A percentile compares a stretch with the other conserved stretches of the same genome.
Conservation (phyloP, 2,888 invertebrate genomes). For the Ophion costatus region DNA sequence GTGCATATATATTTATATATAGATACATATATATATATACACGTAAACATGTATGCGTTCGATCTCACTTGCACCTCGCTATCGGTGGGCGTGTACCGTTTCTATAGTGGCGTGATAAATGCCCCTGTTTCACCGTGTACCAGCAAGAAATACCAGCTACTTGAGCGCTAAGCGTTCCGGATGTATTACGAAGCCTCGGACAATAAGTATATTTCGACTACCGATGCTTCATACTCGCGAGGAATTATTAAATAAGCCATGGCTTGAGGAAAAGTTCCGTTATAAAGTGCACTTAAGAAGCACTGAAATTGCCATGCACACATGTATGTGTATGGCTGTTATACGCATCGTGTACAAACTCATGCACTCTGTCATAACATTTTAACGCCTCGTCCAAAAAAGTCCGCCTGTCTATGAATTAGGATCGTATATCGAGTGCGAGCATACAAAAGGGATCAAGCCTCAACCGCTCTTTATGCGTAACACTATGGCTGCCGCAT, state of each 20-base stretch:
- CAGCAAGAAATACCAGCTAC: slow-evolving; percentile 20
- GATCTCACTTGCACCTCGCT: background rate
- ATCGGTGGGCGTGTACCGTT: slow-evolving; percentile 49
- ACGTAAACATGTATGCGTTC: background rate
- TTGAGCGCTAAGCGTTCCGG: slow-evolving; percentile 40
- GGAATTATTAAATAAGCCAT: slow-evolving; percentile 17
- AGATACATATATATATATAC: slow-evolving; percentile 23
- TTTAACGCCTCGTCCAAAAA: slow-evolving; percentile 13
- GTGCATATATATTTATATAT: slow-evolving; percentile 13
- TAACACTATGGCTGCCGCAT: background rate
- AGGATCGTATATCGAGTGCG: background rate
- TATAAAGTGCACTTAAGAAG: slow-evolving; percentile 4
- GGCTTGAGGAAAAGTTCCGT: slow-evolving; percentile 30
- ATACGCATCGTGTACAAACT: background rate
- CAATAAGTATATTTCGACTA: slow-evolving; percentile 29
- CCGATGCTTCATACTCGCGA: slow-evolving; percentile 1
- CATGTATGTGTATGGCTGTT: background rate
- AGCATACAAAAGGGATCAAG: background rate
- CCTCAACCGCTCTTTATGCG: slow-evolving; percentile 1
- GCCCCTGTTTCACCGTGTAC: slow-evolving; percentile 45
- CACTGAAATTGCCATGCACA: slow-evolving; percentile 6
- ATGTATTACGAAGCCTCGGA: slow-evolving; percentile 11
- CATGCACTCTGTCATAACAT: slow-evolving; percentile 16
- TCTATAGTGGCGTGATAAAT: slow-evolving; percentile 56
- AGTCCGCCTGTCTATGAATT: background rate